Evolutionary conservation across 2,797 vertebrate genomes (phyloP).

Genomic region (Dendrocincla fuliginosa): DNA sequence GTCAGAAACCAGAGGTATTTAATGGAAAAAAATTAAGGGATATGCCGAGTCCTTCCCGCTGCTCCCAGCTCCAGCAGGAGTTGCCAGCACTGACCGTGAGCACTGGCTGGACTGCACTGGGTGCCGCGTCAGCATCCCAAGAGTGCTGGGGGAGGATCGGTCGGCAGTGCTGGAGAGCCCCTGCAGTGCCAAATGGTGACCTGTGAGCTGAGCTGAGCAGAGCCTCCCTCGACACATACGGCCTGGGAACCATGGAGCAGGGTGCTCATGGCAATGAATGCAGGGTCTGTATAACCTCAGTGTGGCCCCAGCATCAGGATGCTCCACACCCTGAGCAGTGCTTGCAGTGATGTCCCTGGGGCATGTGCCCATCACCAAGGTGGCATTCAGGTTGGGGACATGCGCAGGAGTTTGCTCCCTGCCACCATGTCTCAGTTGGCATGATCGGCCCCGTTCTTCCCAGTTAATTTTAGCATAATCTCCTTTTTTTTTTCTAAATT

Average conservation of each 20-base stretch:
- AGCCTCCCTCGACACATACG: fast-evolving
- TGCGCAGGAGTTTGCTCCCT: neutral
- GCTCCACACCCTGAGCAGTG: fast-evolving
- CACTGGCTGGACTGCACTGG: fast-evolving
- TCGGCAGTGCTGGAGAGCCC: neutral
- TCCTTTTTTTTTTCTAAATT: neutral
- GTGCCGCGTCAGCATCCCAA: conserved; percentile 7
- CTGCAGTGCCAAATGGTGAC: fast-evolving
- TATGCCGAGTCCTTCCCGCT: fast-evolving
- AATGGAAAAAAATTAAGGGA: conserved; percentile 29
- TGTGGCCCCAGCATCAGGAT: fast-evolving
- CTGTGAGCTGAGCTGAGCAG: neutral
- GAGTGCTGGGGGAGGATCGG: neutral
- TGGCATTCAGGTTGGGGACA: fast-evolving
- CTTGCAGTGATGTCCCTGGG: fast-evolving
- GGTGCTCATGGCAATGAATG: fast-evolving
- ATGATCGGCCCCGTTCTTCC: conserved; percentile 2
- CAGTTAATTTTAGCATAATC: conserved; percentile 66
- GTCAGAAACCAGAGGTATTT: conserved; percentile 20
- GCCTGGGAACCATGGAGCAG: fast-evolving
- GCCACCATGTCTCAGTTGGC: neutral
- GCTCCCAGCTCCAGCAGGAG: neutral
- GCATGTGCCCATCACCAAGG: fast-evolving
- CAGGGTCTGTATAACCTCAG: neutral
- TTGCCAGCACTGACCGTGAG: conserved; percentile 9